Conservation (phyloP, 2,113 vertebrate genomes). For the Centropus bengalensis region DNA sequence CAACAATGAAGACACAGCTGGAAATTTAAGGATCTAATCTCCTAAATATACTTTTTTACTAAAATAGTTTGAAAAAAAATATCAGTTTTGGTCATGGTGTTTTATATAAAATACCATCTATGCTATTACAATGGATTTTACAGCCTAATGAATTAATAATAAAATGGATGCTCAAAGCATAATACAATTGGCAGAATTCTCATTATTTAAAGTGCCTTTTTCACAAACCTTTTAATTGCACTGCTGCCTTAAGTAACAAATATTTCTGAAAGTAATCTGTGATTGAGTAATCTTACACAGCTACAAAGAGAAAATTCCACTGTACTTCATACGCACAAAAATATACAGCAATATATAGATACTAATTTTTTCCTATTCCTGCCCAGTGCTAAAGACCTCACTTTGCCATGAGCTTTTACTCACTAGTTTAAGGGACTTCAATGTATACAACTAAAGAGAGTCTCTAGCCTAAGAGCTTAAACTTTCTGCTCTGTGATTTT, state of each 20-base stretch:
- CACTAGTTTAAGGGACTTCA: neutral
- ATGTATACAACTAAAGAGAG: accelerated
- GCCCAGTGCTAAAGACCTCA: neutral
- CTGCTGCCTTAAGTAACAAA: neutral
- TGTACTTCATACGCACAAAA: neutral
- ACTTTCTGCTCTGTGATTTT: neutral
- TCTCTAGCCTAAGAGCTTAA: neutral
- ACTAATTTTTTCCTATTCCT: neutral
- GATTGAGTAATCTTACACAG: neutral
- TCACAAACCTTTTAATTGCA: slow-evolving; percentile 22
- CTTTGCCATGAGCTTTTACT: neutral
- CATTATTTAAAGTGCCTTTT: slow-evolving; percentile 17
- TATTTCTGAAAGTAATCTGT: neutral
- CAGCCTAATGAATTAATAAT: slow-evolving; percentile 38
- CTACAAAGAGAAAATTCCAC: neutral
- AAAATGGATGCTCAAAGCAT: neutral
- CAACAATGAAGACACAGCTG: neutral
- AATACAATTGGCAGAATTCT: neutral
- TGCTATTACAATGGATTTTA: slow-evolving; percentile 36
- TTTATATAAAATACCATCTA: neutral
- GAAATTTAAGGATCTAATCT: slow-evolving; percentile 13
- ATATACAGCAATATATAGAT: accelerated
- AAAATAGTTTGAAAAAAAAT: slow-evolving; percentile 28
- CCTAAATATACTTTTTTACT: neutral
- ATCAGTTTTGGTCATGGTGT: neutral